A percentile compares a stretch with the other conserved stretches of the same genome.
These are phyloP conservation scores for Omphaloscelis lunosa DNA, from an alignment of 2,888 invertebrate species.

Conservation along the genomic window DNA sequence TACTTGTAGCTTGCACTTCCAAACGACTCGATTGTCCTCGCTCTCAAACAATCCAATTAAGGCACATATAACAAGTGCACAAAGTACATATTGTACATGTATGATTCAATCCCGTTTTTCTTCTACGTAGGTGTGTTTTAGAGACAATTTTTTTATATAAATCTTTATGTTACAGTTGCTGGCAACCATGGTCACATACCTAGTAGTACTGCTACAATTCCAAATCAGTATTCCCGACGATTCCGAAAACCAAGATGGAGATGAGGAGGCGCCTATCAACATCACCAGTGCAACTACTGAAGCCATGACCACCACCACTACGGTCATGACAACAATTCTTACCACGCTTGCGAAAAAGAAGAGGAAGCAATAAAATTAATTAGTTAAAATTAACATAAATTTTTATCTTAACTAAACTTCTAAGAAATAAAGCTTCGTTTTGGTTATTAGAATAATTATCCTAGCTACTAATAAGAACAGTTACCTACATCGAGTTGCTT, in stretches of 20 bases:
- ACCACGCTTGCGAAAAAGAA: constrained; percentile 84
- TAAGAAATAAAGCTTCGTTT: not conserved
- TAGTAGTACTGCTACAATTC: constrained; percentile 94
- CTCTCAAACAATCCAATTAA: not conserved
- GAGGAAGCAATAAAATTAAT: constrained; percentile 75
- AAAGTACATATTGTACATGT: not conserved
- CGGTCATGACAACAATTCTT: constrained; percentile 79
- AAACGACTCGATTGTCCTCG: not conserved
- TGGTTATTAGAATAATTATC: not conserved
- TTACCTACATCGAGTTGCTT: not conserved
- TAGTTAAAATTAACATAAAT: not conserved
- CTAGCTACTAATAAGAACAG: not conserved
- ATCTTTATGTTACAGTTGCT: constrained; percentile 88
- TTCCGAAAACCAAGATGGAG: constrained; percentile 62
- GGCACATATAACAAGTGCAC: too few species aligned
- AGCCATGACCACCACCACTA: constrained; percentile 74
- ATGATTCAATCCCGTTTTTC: not conserved
- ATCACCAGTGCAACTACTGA: constrained; percentile 71
- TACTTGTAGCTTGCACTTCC: constrained; percentile 17
- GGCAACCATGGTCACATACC: constrained; percentile 94
- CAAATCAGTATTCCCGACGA: constrained; percentile 94
- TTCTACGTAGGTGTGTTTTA: not conserved
- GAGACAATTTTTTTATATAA: not conserved
- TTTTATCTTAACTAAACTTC: not conserved
- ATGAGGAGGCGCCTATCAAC: constrained; percentile 64